phyloP scores from a whole-genome alignment of 2,797 vertebrate species.

The Oreonectes daqikongensis region DNA sequence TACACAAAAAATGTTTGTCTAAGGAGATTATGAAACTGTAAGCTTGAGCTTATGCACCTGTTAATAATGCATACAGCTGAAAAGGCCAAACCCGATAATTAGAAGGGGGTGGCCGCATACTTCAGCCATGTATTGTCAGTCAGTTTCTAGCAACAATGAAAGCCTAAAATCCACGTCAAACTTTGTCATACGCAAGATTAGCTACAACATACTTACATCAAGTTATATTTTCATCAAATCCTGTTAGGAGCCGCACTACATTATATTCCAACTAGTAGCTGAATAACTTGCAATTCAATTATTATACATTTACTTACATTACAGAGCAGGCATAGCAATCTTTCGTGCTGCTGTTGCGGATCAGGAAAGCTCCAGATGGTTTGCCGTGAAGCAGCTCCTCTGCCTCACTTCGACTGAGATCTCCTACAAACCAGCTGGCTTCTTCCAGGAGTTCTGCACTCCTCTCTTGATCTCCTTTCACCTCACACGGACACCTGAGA shows the following conservation, averaged over 20 bases:
- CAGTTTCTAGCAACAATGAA: too few relatives aligned
- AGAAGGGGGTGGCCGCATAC: background rate
- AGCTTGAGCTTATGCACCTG: background rate
- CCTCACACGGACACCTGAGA: slow-evolving; percentile 81
- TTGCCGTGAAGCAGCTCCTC: slow-evolving; percentile 93
- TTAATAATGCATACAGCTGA: background rate
- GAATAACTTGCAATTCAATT: too few relatives aligned
- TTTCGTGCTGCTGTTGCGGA: slow-evolving; percentile 93
- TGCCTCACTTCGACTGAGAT: slow-evolving; percentile 89
- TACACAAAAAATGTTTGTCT: background rate
- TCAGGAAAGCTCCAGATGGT: slow-evolving; percentile 91
- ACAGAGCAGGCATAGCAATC: slow-evolving; percentile 81
- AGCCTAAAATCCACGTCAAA: too few relatives aligned
- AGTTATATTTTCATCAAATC: too few relatives aligned
- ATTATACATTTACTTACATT: slow-evolving; percentile 68
- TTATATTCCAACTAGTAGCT: too few relatives aligned
- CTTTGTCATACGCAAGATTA: too few relatives aligned
- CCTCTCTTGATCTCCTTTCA: slow-evolving; percentile 89
- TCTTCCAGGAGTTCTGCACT: slow-evolving; percentile 87
- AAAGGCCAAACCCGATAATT: background rate
- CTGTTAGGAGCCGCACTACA: too few relatives aligned
- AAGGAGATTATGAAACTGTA: background rate
- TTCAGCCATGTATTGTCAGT: background rate
- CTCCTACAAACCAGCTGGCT: slow-evolving; percentile 94
- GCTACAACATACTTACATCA: too few relatives aligned